Evolutionary conservation across 1,140 invertebrate species (phyloP).

Genomic region (Meloidogyne floridensis): DNA sequence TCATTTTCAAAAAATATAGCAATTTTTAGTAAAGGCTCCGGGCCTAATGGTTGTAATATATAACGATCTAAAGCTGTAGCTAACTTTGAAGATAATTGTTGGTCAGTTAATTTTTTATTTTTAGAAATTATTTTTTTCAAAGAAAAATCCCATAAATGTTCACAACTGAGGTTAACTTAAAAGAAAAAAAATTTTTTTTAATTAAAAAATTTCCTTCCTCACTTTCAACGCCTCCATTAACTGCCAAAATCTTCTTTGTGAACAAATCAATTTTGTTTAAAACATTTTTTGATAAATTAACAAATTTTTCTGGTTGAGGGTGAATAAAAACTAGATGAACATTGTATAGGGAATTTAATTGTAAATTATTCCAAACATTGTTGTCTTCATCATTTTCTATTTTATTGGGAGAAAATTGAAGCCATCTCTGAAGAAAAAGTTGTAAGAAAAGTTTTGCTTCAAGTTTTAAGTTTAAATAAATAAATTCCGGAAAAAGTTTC

Average conservation of each 20-base stretch:
- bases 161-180: conserved; percentile 30
- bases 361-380: conserved; percentile 45
- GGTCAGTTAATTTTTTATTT: not conserved
- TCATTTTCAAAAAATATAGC: conserved; percentile 35
- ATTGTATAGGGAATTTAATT: conserved; percentile 39
- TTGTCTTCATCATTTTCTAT: not conserved
- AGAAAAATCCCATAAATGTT: conserved; percentile 43
- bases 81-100: conserved; percentile 40
- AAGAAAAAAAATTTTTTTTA: not conserved
- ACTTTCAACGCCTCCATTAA: conserved; percentile 19
- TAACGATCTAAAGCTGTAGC: conserved; percentile 48
- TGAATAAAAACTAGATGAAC: conserved; percentile 52
- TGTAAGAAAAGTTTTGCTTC: not conserved
- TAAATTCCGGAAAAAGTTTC: too few relatives aligned
- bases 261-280: conserved; percentile 15
- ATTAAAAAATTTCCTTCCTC: not conserved
- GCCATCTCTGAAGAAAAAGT: not conserved
- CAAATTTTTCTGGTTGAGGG: conserved; percentile 7
- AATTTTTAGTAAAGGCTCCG: conserved; percentile 41
- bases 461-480: not conserved
- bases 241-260: not conserved
- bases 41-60: conserved; percentile 25
- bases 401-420: not conserved
- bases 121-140: conserved; percentile 25
- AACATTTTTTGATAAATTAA: conserved; percentile 12